These are phyloP conservation scores for Hipparchia semele DNA, from an alignment of 2,888 invertebrate species.

Conservation along the genomic window DNA sequence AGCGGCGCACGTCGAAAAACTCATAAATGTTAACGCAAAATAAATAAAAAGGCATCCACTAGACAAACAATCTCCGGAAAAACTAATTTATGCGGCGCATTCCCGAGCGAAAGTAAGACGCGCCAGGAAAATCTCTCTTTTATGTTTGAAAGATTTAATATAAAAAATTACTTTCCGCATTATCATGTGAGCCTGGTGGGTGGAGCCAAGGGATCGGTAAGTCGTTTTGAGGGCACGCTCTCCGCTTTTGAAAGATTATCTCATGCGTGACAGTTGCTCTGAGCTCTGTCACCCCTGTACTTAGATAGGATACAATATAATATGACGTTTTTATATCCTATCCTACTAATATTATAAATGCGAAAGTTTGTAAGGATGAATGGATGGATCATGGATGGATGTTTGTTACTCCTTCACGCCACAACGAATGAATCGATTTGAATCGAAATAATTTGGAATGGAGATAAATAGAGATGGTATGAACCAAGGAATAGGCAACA, in stretches of 20 bases:
- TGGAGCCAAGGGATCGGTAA: constrained; percentile 58
- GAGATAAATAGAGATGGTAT: too few relatives aligned
- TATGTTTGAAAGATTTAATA: constrained; percentile 80
- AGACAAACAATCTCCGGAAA: constrained; percentile 77
- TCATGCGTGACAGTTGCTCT: constrained; percentile 76
- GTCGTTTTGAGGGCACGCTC: constrained; percentile 58
- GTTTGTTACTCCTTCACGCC: too few relatives aligned
- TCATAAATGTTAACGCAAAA: constrained; percentile 74
- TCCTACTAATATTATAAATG: too few relatives aligned
- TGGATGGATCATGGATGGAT: too few relatives aligned
- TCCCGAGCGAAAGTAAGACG: constrained; percentile 63
- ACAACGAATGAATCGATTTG: too few relatives aligned
- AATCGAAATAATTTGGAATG: too few relatives aligned
- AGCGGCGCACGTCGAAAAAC: constrained; percentile 56
- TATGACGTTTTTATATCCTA: constrained; percentile 27
- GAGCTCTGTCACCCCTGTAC: constrained; percentile 56
- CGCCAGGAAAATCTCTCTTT: constrained; percentile 68
- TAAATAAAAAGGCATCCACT: constrained; percentile 65
- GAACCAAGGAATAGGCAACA: too few relatives aligned
- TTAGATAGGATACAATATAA: constrained; percentile 48
- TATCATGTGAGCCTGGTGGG: constrained; percentile 73
- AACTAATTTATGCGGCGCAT: constrained; percentile 80
- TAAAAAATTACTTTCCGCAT: constrained; percentile 79
- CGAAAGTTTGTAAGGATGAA: too few relatives aligned
- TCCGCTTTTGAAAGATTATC: constrained; percentile 67